Evolutionary conservation across 92 coral and sea anemone genomes (phyloP), one percentile per base, ranked within the genome.

Genomic region (Porites rus): DNA sequence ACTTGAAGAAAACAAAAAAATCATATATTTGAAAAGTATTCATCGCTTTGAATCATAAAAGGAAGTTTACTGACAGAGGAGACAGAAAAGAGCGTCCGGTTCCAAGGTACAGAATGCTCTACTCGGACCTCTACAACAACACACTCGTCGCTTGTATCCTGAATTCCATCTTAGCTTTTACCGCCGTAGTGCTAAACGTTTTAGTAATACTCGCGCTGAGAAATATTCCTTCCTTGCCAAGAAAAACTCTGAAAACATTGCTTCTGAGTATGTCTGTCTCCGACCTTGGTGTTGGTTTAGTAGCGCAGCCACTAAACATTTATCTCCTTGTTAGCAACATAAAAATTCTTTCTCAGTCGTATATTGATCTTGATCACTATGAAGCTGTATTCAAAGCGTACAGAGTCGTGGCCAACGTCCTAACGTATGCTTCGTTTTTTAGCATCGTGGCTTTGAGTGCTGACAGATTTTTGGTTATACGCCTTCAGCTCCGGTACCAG

Each of bases 401-500:
- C 31, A 1, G 6, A 8, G 9, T 13, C 11, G 17, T 14, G 52
- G 20, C 8, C 1, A 16, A 0, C 8, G 2, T 71, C 16, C 50
- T 71, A 31, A 28, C 16, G 31, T 38, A 71, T 71, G 75, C 75
- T 38, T 71, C 75, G 51, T 71, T 71, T 53, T 16, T 71, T 17
- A n/a, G 75, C 43, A 10, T 71, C 16, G n/a, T 71, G 21, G 54
- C 75, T 5, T 17, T 71, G 8, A 71, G 75, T 71, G 75, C 19
- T 7, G 75, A 71, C 51, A 71, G 75, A 71, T 71, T 71, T 51
- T 43, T 71, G 51, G 75, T 53, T 4, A 71, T 71, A 31, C 75
- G 25, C 43, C 75, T 71, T 71, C 75, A 71, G 16, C 75, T 71
- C 75, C 31, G 75, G 18, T 71, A 71, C 10, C 75, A 71, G 75